Base-by-base conservation (phyloP, 2,797 vertebrate genomes). In the Argya squamiceps region DNA sequence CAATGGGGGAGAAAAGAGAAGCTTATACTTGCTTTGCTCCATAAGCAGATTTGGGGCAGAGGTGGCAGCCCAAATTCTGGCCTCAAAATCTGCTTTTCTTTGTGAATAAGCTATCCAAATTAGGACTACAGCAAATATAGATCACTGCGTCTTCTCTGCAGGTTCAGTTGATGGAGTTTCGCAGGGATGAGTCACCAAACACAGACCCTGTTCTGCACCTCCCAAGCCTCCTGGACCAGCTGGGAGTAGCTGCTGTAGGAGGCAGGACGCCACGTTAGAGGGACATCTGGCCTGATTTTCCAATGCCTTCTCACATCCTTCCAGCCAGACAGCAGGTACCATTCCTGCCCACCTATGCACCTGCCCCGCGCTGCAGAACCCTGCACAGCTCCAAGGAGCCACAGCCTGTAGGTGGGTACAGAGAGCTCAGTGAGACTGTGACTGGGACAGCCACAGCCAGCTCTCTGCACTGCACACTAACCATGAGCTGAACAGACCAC, bases 271-370 rank as follows among this genome's bases (percentile, higher is more conserved):
- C 21, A 85, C 0, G 0, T 27, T 55, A 63, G 27, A 59, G 24
- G n/a, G 59, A 8, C 19, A 52, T 10, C 24, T 56, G n/a, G 22
- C 14, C 59, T 59, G 41, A 50, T 30, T n/a, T 76, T 22, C 16
- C 64, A 46, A 4, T 21, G 37, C 26, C 18, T 75, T 34, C 70
- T 91, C 49, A 53, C 4, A 5, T 18, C 43, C 30, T 43, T n/a
- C 43, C 32, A 46, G 44, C 18, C 19, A 32, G 58, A 55, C 36
- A 34, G 41, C 26, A 47, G 55, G 16, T 9, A 8, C 27, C 16
- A 14, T 11, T 11, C 10, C 50, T 4, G 1, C 43, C 24, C 7
- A 34, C 23, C 36, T 32, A 36, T 34, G 41, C 0, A 0, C 26
- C 62, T 43, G 37, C 19, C 36, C 67, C 0, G 1, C 4, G 21